Conservation (phyloP, 2,113 vertebrate genomes). For the Aythya baeri region DNA sequence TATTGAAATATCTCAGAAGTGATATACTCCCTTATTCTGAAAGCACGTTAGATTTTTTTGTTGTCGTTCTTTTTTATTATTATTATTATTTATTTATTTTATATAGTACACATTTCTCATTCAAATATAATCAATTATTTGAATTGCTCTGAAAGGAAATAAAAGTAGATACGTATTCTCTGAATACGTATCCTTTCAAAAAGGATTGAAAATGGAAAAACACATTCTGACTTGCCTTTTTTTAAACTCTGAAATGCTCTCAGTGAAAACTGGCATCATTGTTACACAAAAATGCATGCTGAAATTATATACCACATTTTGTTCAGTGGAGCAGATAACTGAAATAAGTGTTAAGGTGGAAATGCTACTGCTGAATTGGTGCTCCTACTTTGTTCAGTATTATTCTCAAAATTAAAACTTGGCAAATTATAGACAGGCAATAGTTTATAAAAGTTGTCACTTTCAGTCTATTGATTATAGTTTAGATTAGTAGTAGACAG, state of each 20-base stretch:
- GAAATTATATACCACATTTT: neutral
- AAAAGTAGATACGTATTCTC: neutral
- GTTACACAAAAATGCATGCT: neutral
- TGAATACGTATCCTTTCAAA: neutral
- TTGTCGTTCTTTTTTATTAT: neutral
- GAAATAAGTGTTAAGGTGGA: neutral
- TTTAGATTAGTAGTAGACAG: neutral
- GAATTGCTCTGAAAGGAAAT: neutral
- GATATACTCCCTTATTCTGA: constrained; percentile 24
- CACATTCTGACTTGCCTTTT: neutral
- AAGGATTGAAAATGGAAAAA: neutral
- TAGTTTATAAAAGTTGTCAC: neutral
- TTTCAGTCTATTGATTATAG: neutral
- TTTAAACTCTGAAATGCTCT: neutral
- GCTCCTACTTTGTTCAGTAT: neutral
- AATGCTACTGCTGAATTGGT: neutral
- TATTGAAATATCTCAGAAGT: constrained; percentile 33
- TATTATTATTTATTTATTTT: neutral
- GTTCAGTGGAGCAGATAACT: neutral
- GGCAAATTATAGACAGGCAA: neutral
- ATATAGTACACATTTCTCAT: constrained; percentile 1
- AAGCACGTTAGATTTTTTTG: neutral
- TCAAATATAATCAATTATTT: constrained; percentile 26
- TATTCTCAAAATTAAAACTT: neutral
- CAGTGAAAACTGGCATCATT: neutral